Conservation (phyloP, 1,140 invertebrate species). For the Acromyrmex heyeri region DNA sequence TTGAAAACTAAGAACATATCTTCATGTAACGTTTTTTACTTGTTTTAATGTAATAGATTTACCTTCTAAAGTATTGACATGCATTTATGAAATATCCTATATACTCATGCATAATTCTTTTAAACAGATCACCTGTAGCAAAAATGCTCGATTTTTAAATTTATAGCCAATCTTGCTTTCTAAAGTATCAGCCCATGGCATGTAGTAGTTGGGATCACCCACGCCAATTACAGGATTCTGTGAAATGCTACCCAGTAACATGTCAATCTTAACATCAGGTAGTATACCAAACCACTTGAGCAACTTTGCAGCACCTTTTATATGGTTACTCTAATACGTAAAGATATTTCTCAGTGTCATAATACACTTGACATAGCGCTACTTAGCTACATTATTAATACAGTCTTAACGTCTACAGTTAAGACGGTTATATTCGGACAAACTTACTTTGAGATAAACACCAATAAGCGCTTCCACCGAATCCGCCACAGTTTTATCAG, state of each 20-base stretch:
- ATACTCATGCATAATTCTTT: not conserved
- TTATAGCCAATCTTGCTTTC: conserved; percentile 90
- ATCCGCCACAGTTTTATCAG: conserved; percentile 92
- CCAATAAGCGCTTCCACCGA: conserved; percentile 95
- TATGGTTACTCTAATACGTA: conserved; percentile 85
- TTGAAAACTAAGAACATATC: too few relatives aligned
- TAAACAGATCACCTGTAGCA: conserved; percentile 86
- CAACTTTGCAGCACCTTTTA: conserved; percentile 88
- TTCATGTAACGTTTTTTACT: too few relatives aligned
- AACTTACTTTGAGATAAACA: conserved; percentile 90
- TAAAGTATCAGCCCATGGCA: conserved; percentile 85
- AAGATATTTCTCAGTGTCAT: not conserved
- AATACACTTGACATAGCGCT: not conserved
- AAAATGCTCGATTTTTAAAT: conserved; percentile 88
- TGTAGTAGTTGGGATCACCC: conserved; percentile 83
- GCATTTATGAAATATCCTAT: not conserved
- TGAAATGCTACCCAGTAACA: conserved; percentile 78
- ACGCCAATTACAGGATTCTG: conserved; percentile 77
- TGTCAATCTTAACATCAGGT: conserved; percentile 85
- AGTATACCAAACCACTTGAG: conserved; percentile 92
- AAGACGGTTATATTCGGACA: conserved; percentile 63
- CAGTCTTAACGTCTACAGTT: not conserved
- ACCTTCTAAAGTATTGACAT: too few relatives aligned
- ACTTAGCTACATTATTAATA: not conserved
- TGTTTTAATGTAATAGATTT: too few relatives aligned